These are phyloP conservation scores for Sorex maritimensis DNA, from an alignment of 2,797 vertebrate genomes.

Conservation along the genomic window DNA sequence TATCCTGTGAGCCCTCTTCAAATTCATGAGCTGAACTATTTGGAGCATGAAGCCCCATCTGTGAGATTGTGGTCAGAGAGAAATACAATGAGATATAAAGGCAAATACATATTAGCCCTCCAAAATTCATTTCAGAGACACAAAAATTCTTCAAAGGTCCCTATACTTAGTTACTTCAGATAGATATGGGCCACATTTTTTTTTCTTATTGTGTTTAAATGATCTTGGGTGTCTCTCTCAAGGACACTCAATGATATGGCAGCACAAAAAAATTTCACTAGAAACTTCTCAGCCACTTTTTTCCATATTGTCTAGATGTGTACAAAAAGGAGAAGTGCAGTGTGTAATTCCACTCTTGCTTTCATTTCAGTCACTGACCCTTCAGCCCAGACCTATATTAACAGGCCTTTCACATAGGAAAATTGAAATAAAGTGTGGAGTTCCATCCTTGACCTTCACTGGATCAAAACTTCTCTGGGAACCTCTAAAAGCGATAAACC, in stretches of 20 bases:
- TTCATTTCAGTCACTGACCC: neutral
- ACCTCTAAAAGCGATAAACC: neutral
- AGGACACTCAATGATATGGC: neutral
- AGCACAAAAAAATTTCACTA: neutral
- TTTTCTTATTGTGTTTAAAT: conserved; percentile 25
- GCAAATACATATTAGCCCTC: conserved; percentile 52
- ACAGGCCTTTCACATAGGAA: neutral
- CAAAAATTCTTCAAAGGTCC: neutral
- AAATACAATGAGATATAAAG: conserved; percentile 66
- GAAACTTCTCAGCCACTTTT: neutral
- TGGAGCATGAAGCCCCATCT: conserved; percentile 84
- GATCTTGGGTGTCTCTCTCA: neutral
- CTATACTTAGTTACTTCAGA: conserved; percentile 14
- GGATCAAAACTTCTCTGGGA: neutral
- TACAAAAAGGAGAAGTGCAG: neutral
- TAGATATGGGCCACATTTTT: neutral
- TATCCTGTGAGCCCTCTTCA: conserved; percentile 74
- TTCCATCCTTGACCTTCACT: neutral
- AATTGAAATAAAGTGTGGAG: neutral
- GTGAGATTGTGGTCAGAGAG: neutral
- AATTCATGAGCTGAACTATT: conserved; percentile 79
- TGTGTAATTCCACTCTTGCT: neutral
- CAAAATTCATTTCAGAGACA: neutral
- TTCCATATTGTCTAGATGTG: neutral
- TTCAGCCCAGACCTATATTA: neutral